Evolutionary conservation across 2,888 invertebrate genomes (phyloP).

Genomic region (Pollenia griseotomentosa): DNA sequence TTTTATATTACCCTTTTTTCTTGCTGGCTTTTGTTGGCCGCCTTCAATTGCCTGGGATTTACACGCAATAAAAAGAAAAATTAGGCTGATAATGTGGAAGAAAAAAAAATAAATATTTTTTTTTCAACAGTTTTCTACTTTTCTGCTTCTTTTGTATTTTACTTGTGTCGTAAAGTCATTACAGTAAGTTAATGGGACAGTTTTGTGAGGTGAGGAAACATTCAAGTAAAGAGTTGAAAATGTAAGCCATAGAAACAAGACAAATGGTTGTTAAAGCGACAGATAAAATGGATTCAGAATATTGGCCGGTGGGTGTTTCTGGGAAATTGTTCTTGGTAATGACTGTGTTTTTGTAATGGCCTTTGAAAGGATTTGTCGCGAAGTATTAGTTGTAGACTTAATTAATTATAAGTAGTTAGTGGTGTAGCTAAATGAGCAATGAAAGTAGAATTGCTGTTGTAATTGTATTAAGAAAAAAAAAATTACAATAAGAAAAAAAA

Average conservation of each 20-base stretch:
- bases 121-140: conserved; percentile 43
- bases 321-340: neutral
- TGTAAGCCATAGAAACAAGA: conserved; percentile 5
- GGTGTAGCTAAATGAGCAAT: conserved; percentile 12
- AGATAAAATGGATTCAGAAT: too few species aligned
- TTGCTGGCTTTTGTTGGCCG: neutral
- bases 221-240: conserved; percentile 35
- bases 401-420: conserved; percentile 30
- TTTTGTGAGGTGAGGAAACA: conserved; percentile 5
- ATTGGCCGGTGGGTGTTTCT: neutral
- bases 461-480: neutral
- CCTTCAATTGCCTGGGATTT: conserved; percentile 63
- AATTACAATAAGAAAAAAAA: neutral
- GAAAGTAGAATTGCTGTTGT: neutral
- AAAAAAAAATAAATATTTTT: conserved; percentile 14
- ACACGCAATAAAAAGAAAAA: conserved; percentile 64
- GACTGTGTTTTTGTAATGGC: conserved; percentile 4
- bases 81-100: conserved; percentile 30
- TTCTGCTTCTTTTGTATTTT: neutral
- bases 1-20: conserved; percentile 44
- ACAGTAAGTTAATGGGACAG: neutral
- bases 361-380: conserved; percentile 25
- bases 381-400: conserved; percentile 9
- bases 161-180: conserved; percentile 9
- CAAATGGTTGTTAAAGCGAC: neutral